A percentile compares a stretch with the other conserved stretches of the same genome.
phyloP scores from a whole-genome alignment of 2,888 invertebrate genomes.

The Rosalia funebris region DNA sequence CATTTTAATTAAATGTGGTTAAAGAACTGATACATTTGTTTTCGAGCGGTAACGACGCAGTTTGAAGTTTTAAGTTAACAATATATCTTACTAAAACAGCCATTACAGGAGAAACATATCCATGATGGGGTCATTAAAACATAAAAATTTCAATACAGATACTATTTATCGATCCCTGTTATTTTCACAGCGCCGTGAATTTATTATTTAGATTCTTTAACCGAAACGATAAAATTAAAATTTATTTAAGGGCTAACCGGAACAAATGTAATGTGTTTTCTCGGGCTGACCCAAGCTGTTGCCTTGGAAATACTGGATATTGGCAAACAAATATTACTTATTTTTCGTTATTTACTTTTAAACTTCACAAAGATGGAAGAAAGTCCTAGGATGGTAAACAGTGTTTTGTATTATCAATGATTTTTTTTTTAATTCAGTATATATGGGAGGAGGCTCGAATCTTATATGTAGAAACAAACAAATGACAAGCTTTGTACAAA shows the following conservation, averaged over 20 bases:
- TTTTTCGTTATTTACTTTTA: too few species aligned
- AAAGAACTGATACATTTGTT: not conserved
- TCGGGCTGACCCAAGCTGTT: too few species aligned
- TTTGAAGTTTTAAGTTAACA: conserved; percentile 8
- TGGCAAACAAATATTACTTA: too few species aligned
- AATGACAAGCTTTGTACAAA: too few species aligned
- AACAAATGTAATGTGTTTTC: not conserved
- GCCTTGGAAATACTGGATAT: too few species aligned
- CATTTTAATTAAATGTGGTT: too few species aligned
- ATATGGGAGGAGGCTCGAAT: too few species aligned
- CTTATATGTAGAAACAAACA: too few species aligned
- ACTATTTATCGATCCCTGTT: conserved; percentile 4
- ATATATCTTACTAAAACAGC: conserved; percentile 1
- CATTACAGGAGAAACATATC: conserved; percentile 3
- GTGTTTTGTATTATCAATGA: too few species aligned
- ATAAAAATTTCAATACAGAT: conserved; percentile 4
- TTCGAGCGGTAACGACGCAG: not conserved
- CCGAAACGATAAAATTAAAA: conserved; percentile 7
- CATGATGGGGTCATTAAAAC: not conserved
- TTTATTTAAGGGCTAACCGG: not conserved
- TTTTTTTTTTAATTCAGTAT: too few species aligned
- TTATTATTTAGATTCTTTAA: conserved; percentile 3
- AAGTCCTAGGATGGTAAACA: too few species aligned
- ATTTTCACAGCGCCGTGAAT: not conserved
- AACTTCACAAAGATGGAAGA: too few species aligned